phyloP scores from a whole-genome alignment of 2,797 vertebrate species.

The Fistularia tabacaria region DNA sequence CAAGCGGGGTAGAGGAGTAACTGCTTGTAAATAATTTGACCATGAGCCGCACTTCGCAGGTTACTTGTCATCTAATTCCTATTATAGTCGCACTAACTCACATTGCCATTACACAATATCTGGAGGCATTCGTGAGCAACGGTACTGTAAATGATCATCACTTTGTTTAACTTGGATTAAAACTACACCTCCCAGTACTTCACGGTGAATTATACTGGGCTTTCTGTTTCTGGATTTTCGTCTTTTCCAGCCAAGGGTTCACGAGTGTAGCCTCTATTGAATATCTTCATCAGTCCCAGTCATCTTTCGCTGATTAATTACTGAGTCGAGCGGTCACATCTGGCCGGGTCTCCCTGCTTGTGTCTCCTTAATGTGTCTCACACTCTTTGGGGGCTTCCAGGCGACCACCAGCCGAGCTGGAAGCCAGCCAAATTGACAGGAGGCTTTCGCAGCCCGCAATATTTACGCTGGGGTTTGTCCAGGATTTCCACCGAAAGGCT shows the following conservation, averaged over 20 bases:
- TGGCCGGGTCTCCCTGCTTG: conserved; percentile 61
- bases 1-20: conserved; percentile 26
- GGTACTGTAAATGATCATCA: conserved; percentile 30
- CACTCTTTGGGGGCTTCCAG: conserved; percentile 25
- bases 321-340: conserved; percentile 51
- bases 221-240: conserved; percentile 21
- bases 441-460: conserved; percentile 64
- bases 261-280: conserved; percentile 32
- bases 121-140: conserved; percentile 20
- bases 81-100: conserved; percentile 36
- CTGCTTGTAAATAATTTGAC: conserved; percentile 4
- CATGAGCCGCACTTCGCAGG: neutral
- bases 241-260: conserved; percentile 36
- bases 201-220: conserved; percentile 27
- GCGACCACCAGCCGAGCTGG: conserved; percentile 74
- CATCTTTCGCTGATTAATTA: conserved; percentile 49
- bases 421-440: conserved; percentile 58
- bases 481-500: conserved; percentile 51
- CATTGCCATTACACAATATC: conserved; percentile 25
- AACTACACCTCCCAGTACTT: conserved; percentile 29
- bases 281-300: conserved; percentile 33
- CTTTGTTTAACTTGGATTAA: conserved; percentile 42
- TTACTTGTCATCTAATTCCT: conserved; percentile 30
- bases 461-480: conserved; percentile 69
- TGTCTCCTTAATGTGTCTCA: conserved; percentile 44